Conservation (phyloP, 2,113 vertebrate genomes). For the Datnioides undecimradiatus region DNA sequence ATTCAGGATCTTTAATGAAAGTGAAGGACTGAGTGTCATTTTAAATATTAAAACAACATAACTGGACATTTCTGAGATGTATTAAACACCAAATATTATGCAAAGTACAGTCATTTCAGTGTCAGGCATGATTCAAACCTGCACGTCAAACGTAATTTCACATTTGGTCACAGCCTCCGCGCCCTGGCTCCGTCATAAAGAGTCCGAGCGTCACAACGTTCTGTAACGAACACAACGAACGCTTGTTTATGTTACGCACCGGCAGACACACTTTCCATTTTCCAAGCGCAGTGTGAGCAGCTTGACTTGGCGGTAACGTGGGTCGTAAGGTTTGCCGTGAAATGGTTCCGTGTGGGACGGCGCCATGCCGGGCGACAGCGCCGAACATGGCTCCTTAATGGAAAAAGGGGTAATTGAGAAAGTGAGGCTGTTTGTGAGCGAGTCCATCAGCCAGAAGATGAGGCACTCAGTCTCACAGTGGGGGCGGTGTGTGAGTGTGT, state of each 20-base stretch:
- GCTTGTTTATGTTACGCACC: slow-evolving; percentile 5
- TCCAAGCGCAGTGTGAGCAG: slow-evolving; percentile 13
- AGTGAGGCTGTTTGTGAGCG: slow-evolving; percentile 17
- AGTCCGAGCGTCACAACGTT: not conserved
- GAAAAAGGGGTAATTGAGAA: slow-evolving; percentile 50
- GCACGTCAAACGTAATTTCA: not conserved
- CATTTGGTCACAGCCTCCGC: not conserved
- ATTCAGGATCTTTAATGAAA: too few species aligned
- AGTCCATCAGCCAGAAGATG: slow-evolving; percentile 25
- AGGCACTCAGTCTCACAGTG: slow-evolving; percentile 47
- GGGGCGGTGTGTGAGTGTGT: slow-evolving; percentile 87
- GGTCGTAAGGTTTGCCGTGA: slow-evolving; percentile 30
- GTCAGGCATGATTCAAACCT: not conserved
- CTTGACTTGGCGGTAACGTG: not conserved
- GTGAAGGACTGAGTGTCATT: too few species aligned
- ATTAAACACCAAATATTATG: too few species aligned
- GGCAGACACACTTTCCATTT: not conserved
- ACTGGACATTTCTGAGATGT: too few species aligned
- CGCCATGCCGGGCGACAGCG: slow-evolving; percentile 27
- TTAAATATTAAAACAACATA: too few species aligned
- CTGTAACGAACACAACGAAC: not conserved
- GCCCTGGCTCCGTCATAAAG: not conserved
- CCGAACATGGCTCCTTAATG: slow-evolving; percentile 31
- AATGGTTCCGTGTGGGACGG: not conserved
- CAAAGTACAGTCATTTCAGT: not conserved